Conservation (phyloP, 2,113 vertebrate genomes). For the Corvus hawaiiensis region DNA sequence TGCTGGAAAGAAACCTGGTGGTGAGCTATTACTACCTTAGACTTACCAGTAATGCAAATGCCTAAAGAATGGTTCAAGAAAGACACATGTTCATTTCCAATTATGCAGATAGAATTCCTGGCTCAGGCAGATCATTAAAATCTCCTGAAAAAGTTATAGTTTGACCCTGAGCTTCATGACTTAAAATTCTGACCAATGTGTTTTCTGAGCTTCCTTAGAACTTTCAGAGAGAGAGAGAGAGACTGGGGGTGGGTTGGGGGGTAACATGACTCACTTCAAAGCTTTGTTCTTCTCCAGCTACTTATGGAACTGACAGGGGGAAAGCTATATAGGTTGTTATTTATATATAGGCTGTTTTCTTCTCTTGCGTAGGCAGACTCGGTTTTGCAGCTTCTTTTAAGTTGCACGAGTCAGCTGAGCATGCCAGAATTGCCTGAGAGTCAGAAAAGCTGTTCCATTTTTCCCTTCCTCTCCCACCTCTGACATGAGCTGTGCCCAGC, state of each 20-base stretch:
- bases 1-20: background rate
- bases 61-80: background rate
- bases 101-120: background rate
- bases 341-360: constrained; percentile 24
- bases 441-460: background rate
- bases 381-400: background rate
- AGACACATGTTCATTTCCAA: background rate
- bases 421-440: background rate
- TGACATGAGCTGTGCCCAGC: background rate
- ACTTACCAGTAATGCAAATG: background rate
- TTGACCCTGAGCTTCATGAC: background rate
- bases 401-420: background rate
- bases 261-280: constrained; percentile 9
- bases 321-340: constrained; percentile 30
- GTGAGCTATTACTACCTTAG: background rate
- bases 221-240: background rate
- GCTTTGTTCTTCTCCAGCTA: constrained; percentile 20
- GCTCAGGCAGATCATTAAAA: background rate
- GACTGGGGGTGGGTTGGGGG: background rate
- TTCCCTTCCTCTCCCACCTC: background rate
- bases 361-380: background rate
- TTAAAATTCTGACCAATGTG: background rate
- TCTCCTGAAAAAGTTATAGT: background rate
- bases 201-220: background rate
- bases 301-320: background rate